Percentiles rank a stretch among this genome's conserved stretches.
Conservation (phyloP, 2,888 invertebrate species). For the Orgyia antiqua region DNA sequence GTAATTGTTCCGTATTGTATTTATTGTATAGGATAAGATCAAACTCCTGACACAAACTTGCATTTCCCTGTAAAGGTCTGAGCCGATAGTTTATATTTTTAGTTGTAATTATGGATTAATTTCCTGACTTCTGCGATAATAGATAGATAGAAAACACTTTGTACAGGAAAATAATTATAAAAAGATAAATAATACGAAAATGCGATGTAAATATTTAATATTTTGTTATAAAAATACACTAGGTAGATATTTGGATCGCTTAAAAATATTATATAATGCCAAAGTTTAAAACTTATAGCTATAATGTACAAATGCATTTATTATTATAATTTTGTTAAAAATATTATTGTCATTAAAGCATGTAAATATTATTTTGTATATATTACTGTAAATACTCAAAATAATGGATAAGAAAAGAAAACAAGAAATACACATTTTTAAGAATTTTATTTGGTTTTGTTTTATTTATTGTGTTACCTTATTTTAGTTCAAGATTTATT, state of each 20-base stretch:
- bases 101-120: slow-evolving; percentile 51
- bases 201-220: slow-evolving; percentile 48
- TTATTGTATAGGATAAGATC: slow-evolving; percentile 50
- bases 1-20: slow-evolving; percentile 52
- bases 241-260: slow-evolving; percentile 30
- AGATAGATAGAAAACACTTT: too few species aligned
- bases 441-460: slow-evolving; percentile 71
- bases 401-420: slow-evolving; percentile 47
- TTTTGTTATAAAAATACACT: slow-evolving; percentile 28
- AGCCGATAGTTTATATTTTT: slow-evolving; percentile 38
- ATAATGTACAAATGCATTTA: slow-evolving; percentile 67
- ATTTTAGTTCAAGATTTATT: slow-evolving; percentile 13
- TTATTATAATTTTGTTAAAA: slow-evolving; percentile 50
- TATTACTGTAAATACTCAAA: slow-evolving; percentile 59
- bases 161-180: too few species aligned
- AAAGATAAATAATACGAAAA: slow-evolving; percentile 42
- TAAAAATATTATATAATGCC: slow-evolving; percentile 62
- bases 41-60: slow-evolving; percentile 34
- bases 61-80: slow-evolving; percentile 61
- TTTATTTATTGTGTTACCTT: slow-evolving; percentile 56
- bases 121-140: slow-evolving; percentile 74
- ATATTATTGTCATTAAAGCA: slow-evolving; percentile 45
- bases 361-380: slow-evolving; percentile 70
- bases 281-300: slow-evolving; percentile 71
- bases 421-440: slow-evolving; percentile 66